Evolutionary conservation across 1,140 invertebrate genomes (phyloP).

Genomic region (Tetragonula clypearis): DNA sequence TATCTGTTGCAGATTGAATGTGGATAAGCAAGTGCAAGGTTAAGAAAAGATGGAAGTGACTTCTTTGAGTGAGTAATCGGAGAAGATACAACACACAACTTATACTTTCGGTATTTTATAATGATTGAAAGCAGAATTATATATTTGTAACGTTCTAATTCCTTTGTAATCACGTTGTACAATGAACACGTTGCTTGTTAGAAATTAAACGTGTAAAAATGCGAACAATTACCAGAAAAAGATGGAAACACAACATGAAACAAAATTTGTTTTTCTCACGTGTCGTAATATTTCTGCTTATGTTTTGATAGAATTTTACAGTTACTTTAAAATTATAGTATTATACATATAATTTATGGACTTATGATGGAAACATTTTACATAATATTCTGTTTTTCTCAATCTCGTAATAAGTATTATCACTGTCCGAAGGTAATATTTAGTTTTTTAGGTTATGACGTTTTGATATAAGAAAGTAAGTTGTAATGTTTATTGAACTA

Average conservation of each 20-base stretch:
- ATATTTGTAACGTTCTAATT: neutral
- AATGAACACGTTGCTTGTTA: neutral
- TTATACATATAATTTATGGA: neutral
- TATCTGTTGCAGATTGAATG: conserved; percentile 21
- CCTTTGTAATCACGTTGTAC: neutral
- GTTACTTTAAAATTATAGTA: neutral
- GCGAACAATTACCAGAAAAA: neutral
- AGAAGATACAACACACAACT: neutral
- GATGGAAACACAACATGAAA: neutral
- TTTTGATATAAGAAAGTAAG: neutral
- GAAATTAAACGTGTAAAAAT: neutral
- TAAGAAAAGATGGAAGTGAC: conserved; percentile 71
- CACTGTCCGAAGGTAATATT: neutral
- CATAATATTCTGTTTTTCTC: neutral
- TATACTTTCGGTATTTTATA: neutral
- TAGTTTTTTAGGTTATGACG: neutral
- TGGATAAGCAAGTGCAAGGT: conserved; percentile 19
- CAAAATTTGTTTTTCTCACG: neutral
- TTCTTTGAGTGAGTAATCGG: conserved; percentile 63
- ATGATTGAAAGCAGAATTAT: neutral
- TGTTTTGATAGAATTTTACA: neutral
- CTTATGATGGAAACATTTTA: neutral
- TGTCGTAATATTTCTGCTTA: neutral
- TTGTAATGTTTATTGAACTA: neutral
- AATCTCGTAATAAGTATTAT: neutral